phyloP scores from a whole-genome alignment of 1,140 invertebrate genomes.

The Neodiprion virginianus region DNA sequence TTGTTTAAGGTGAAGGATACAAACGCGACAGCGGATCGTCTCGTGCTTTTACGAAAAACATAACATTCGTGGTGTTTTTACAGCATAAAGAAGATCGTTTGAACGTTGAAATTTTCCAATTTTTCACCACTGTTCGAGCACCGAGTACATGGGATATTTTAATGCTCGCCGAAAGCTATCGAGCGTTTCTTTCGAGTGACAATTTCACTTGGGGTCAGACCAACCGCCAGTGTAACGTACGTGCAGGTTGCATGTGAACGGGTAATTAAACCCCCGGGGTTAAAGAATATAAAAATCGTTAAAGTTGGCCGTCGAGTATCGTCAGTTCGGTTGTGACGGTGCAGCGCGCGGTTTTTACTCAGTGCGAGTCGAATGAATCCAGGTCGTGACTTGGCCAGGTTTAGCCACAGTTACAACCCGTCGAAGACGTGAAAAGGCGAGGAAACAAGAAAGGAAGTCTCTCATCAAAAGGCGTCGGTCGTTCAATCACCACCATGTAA shows the following conservation, averaged over 20 bases:
- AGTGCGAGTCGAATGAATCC: not conserved
- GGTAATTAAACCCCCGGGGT: not conserved
- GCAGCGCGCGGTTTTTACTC: not conserved
- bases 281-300: not conserved
- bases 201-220: not conserved
- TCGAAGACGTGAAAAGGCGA: not conserved
- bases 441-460: no score
- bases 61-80: no score
- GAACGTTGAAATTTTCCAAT: no score
- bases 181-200: no score
- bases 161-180: no score
- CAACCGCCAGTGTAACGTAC: not conserved
- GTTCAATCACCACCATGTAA: not conserved
- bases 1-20: no score
- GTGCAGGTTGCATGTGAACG: not conserved
- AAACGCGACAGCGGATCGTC: no score
- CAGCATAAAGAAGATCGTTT: no score
- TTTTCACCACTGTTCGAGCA: no score
- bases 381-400: not conserved
- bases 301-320: not conserved
- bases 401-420: not conserved
- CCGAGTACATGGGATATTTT: no score
- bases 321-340: not conserved
- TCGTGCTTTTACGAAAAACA: no score
- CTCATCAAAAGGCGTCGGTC: no score